Evolutionary conservation across 2,888 invertebrate species (phyloP), one percentile per base, ranked within the genome.

Genomic region (Pinctada fucata): DNA sequence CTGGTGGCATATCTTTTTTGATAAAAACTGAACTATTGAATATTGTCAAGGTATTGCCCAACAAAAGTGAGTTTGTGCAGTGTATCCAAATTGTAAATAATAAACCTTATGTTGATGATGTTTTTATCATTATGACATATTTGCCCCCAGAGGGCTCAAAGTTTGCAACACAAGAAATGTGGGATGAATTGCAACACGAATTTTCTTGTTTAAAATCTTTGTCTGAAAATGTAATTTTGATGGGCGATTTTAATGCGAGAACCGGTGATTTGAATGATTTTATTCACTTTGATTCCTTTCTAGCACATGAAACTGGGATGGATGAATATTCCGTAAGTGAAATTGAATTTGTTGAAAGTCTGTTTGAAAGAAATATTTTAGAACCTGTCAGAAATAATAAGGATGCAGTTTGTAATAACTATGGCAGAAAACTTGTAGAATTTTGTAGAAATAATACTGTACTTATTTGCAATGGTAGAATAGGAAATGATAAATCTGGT

Each of bases 381-480:
- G 13, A 45, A 47, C 5, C 70, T 8, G 16, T n/a, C 49, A 75
- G 69, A 47, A 50, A n/a, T 49, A 16, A 47, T n/a, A 8, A 65
- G 3, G 69, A 65, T 51, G 31, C 47, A 6, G 63, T 51, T 2
- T 4, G 31, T 50, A 72, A 77, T 77, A 77, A 50, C n/a, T 72
- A 67, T 68, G 78, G 67, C 2, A 47, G n/a, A 45, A 52, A n/a
- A 68, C 51, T 72, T 10, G 16, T 70, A 69, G n/a, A n/a, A 31
- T 58, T 72, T 2, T 78, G 63, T 78, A 74, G 69, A 70, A 67
- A 67, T 16, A 64, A 45, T 72, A 67, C 66, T 52, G 16, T 65
- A 4, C 48, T 72, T 58, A 78, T 78, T 67, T 10, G 67, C 51
- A 72, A 77, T 71, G 72, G 77, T 10, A 64, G 67, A 48, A 51